Evolutionary conservation across 1,140 invertebrate species (phyloP).

Genomic region (Drosophila repletoides): DNA sequence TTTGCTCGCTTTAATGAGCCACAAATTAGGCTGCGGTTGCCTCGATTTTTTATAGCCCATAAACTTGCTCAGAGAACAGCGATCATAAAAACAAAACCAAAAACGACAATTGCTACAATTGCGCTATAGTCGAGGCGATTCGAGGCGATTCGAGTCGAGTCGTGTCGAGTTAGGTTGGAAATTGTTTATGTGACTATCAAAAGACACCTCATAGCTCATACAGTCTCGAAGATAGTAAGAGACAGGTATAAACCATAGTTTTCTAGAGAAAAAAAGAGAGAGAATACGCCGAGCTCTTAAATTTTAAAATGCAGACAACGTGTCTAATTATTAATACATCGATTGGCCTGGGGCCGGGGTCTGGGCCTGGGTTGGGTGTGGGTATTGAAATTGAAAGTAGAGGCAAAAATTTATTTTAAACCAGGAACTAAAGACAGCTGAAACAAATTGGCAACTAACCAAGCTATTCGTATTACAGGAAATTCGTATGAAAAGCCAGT

Average conservation of each 20-base stretch:
- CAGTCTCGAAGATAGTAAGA: neutral
- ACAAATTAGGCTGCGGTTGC: slow-evolving; percentile 60
- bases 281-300: neutral
- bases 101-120: slow-evolving; percentile 70
- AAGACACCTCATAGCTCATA: slow-evolving; percentile 61
- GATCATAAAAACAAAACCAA: slow-evolving; percentile 18
- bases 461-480: neutral
- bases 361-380: neutral
- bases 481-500: no score
- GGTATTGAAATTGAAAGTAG: slow-evolving; percentile 55
- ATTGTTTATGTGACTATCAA: slow-evolving; percentile 69
- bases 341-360: slow-evolving; percentile 1
- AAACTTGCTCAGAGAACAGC: slow-evolving; percentile 10
- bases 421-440: slow-evolving; percentile 6
- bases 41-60: slow-evolving; percentile 53
- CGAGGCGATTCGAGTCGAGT: neutral
- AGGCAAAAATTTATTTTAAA: slow-evolving; percentile 1
- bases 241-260: no score
- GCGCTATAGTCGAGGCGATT: neutral
- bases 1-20: slow-evolving; percentile 51
- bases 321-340: slow-evolving; percentile 72
- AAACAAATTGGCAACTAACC: slow-evolving; percentile 31
- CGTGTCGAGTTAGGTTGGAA: slow-evolving; percentile 29
- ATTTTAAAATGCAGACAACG: slow-evolving; percentile 67
- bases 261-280: neutral